Percentiles rank a stretch among this genome's conserved stretches.
Conservation (phyloP, 1,140 invertebrate species). For the Drosophila neocordata region DNA sequence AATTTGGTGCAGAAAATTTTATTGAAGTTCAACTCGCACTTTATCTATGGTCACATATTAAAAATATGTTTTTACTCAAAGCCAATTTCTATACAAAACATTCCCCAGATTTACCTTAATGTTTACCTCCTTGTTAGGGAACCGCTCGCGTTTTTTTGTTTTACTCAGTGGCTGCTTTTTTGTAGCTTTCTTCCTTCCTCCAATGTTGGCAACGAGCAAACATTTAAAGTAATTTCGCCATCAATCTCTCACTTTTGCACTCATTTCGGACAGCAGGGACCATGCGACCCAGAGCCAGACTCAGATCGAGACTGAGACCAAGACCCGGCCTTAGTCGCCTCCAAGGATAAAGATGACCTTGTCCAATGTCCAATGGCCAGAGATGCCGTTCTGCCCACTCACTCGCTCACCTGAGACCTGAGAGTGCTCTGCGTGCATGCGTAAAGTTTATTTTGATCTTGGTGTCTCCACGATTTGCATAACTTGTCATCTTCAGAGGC, state of each 20-base stretch:
- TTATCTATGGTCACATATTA: no score
- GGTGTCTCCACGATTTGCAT: conserved; percentile 79
- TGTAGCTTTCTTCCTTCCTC: conserved; percentile 8
- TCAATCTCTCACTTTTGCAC: conserved; percentile 82
- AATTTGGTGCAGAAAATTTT: no score
- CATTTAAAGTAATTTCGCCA: conserved; percentile 80
- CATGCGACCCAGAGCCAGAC: background rate
- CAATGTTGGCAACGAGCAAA: conserved; percentile 34
- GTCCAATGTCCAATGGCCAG: conserved; percentile 46
- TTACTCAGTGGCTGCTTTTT: conserved; percentile 18
- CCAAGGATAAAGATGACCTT: conserved; percentile 52
- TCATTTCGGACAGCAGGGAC: conserved; percentile 60
- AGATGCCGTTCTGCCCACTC: conserved; percentile 62
- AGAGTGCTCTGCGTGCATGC: conserved; percentile 39
- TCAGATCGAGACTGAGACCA: background rate
- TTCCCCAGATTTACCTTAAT: background rate
- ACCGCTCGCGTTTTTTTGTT: conserved; percentile 22
- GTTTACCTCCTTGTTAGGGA: background rate
- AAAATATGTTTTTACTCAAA: no score
- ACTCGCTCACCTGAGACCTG: conserved; percentile 37
- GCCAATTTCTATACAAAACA: no score
- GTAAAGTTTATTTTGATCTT: conserved; percentile 80
- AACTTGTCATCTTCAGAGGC: conserved; percentile 71
- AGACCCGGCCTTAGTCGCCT: background rate
- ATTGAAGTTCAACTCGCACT: background rate